Base-by-base conservation (phyloP, 64 coral and sea anemone genomes). In the Pachyseris speciosa region DNA sequence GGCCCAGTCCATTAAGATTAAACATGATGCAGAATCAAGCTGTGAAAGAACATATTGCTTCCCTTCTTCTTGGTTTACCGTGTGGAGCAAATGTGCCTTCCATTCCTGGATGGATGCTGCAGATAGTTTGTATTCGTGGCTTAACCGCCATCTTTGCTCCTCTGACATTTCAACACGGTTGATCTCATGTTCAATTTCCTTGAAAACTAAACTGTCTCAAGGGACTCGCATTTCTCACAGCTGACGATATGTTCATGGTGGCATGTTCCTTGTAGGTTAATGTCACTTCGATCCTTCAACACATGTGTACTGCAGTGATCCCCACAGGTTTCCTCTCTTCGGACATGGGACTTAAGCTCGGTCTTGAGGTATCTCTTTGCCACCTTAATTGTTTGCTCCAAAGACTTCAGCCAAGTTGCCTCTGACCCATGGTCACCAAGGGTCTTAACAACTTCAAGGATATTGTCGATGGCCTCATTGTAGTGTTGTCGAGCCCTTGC, bases 401-500 rank as follows among this genome's bases (percentile, higher is more conserved):
- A 24, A 26, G 27, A 20, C 58, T 61, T 61, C 27, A 26, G 12
- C 5, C 0, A 27, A 61, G 27, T 61, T 25, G 27, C 58, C 0
- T 24, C 27, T 11, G 27, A 7, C 0, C 58, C 58, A 20, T 61
- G 58, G 27, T 61, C 58, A 26, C 3, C 58, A 26, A 61, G 6
- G 4, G n/a, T 16, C 67, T 74, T 33, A 25, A 74, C 30, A 43
- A 51, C 32, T 19, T 42, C 48, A 58, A 58, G 36, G 8, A 64
- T 40, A 60, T 17, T 45, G 37, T 89, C 86, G 42, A 89, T 61
- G 31, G 72, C 83, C 43, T 87, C 91, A n/a, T 84, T 53, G 84
- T 93, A 22, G 91, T 86, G 80, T 93, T 93, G 55, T 80, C 91
- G 59, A 93, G 72, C 38, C 91, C 72, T 7, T 73, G 80, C 4